These are phyloP conservation scores for Gymnorhina tibicen DNA, from an alignment of 2,113 vertebrate genomes.

Conservation along the genomic window DNA sequence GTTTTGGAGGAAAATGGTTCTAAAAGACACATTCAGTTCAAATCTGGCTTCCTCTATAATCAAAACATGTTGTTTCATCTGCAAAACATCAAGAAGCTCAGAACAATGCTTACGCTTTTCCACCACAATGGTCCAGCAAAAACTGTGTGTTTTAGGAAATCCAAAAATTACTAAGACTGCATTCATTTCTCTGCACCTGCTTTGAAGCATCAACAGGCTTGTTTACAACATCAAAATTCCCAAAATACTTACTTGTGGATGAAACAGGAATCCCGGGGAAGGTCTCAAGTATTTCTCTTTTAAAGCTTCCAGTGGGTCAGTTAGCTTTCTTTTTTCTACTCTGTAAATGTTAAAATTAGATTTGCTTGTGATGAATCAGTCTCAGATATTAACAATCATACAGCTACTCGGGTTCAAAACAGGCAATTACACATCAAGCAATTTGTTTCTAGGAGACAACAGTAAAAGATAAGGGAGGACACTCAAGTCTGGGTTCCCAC, in stretches of 20 bases:
- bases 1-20: not conserved
- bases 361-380: conserved; percentile 63
- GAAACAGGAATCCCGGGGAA: conserved; percentile 94
- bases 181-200: conserved; percentile 79
- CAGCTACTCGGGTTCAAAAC: conserved; percentile 33
- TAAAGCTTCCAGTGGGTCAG: conserved; percentile 95
- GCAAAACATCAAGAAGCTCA: conserved; percentile 61
- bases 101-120: conserved; percentile 71
- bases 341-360: conserved; percentile 92
- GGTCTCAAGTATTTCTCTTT: conserved; percentile 99
- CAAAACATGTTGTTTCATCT: conserved; percentile 63
- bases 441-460: not conserved
- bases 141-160: conserved; percentile 71
- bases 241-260: conserved; percentile 93
- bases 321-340: conserved; percentile 99
- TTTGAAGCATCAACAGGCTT: conserved; percentile 74
- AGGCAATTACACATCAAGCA: not conserved
- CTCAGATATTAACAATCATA: conserved; percentile 29
- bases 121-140: conserved; percentile 62
- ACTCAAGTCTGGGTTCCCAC: not conserved
- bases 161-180: conserved; percentile 72
- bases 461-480: not conserved
- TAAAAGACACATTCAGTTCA: conserved; percentile 14
- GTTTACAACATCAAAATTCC: conserved; percentile 70
- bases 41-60: conserved; percentile 44